phyloP scores from a whole-genome alignment of 2,113 vertebrate genomes.

The Talpa occidentalis region DNA sequence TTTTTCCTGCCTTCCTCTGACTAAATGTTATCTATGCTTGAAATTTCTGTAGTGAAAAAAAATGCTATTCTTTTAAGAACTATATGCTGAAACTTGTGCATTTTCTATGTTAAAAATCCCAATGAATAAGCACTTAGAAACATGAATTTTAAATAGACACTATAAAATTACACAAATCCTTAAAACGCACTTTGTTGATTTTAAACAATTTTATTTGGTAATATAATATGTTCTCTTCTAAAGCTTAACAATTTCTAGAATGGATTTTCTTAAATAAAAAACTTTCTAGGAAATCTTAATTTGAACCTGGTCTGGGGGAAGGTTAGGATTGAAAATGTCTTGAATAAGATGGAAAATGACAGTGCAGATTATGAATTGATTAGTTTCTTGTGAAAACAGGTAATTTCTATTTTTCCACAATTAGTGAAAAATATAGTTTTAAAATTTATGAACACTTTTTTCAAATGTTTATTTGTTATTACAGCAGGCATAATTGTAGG shows the following conservation, averaged over 20 bases:
- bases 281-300: background rate
- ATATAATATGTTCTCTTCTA: background rate
- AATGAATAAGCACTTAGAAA: background rate
- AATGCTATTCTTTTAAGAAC: constrained; percentile 49
- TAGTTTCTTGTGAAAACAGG: background rate
- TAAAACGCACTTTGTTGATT: constrained; percentile 17
- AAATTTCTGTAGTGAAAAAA: constrained; percentile 50
- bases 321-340: background rate
- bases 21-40: background rate
- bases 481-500: background rate
- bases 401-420: background rate
- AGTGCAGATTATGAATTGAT: background rate
- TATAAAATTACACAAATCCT: background rate
- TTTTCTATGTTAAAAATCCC: background rate
- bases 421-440: background rate
- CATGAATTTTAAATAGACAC: constrained; percentile 20
- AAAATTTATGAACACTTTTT: background rate
- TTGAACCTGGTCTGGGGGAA: background rate
- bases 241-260: background rate
- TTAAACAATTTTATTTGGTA: constrained; percentile 9
- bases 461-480: background rate
- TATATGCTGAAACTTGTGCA: background rate
- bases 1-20: background rate
- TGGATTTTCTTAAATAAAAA: background rate
- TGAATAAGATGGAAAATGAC: background rate